A percentile compares a stretch with the other conserved stretches of the same genome.
phyloP scores from a whole-genome alignment of 2,888 invertebrate species.

The Leptothorax acervorum region DNA sequence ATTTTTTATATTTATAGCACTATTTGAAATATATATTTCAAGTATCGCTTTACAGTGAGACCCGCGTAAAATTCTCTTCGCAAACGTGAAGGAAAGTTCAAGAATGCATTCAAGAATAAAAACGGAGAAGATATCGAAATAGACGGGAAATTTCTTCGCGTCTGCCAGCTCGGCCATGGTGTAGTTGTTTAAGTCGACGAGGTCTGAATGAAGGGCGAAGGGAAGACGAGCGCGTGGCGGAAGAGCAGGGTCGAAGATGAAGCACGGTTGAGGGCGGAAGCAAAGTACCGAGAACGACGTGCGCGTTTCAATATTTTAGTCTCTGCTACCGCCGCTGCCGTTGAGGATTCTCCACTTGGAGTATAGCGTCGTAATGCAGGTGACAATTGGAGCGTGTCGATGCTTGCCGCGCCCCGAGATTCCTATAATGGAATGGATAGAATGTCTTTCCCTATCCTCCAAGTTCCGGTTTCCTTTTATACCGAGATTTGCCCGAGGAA shows the following conservation, averaged over 20 bases:
- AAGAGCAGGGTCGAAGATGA: slow-evolving; percentile 64
- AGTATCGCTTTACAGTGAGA: slow-evolving; percentile 26
- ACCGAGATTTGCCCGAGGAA: slow-evolving; percentile 72
- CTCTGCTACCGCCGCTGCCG: slow-evolving; percentile 62
- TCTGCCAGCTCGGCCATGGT: slow-evolving; percentile 30
- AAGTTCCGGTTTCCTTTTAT: slow-evolving; percentile 60
- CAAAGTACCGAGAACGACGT: slow-evolving; percentile 68
- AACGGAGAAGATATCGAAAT: slow-evolving; percentile 43
- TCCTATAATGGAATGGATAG: slow-evolving; percentile 79
- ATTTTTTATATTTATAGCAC: background rate
- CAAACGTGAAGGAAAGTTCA: background rate
- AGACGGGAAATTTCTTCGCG: slow-evolving; percentile 28
- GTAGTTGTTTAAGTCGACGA: slow-evolving; percentile 64
- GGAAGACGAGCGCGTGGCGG: slow-evolving; percentile 36
- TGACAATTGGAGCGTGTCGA: slow-evolving; percentile 81
- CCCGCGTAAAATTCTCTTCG: background rate
- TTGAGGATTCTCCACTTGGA: slow-evolving; percentile 63
- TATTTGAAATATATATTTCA: background rate
- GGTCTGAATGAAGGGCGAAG: slow-evolving; percentile 40
- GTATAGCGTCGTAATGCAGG: slow-evolving; percentile 73
- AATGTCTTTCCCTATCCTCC: slow-evolving; percentile 69
- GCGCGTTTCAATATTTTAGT: slow-evolving; percentile 82
- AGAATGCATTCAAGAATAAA: slow-evolving; percentile 30
- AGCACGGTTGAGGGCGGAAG: slow-evolving; percentile 59
- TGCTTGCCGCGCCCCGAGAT: slow-evolving; percentile 73